Base-by-base conservation (phyloP, 1,140 invertebrate species). In the Hyphantria cunea region DNA sequence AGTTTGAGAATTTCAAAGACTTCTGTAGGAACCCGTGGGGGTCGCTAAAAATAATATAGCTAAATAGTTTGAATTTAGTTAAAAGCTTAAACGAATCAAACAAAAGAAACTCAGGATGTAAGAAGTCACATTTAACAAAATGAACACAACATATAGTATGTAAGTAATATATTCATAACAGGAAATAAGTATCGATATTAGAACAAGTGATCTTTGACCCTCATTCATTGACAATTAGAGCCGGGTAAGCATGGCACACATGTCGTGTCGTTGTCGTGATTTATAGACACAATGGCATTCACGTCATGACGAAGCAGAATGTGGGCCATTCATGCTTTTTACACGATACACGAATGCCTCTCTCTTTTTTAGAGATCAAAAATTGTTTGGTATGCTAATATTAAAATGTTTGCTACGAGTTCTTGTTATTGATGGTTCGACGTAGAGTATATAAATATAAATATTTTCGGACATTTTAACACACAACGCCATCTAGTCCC, bases 141-240 rank as follows among this genome's bases (percentile, higher is more conserved):
- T 45, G 15, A 17, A 53, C 45, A 44, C 52, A 45, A n/a, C 42
- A 11, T 15, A 60, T 62, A 41, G 48, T 48, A 54, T 62, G 62
- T 47, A 55, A 55, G 64, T 66, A 70, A 60, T 64, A 74, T 76
- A 80, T 78, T 72, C 74, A 75, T 80, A 81, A 78, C 76, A 80
- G 74, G 80, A 72, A 76, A 79, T 82, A 80, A 71, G 67, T 76
- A 78, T 80, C 70, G 64, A 72, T 72, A 66, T 64, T 55, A 33
- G 42, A 34, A 61, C 65, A 71, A 65, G 69, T 76, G 86, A 86
- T 86, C 86, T 85, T 68, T 88, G 82, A 87, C 82, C 87, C 76
- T 66, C 63, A 76, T 86, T 86, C 84, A 88, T 88, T 89, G 76
- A 89, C 83, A 89, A 89, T 87, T 84, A 86, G 79, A 68, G 70